These are phyloP conservation scores for Hycleus cichorii DNA, from an alignment of 1,140 invertebrate species.

Conservation along the genomic window DNA sequence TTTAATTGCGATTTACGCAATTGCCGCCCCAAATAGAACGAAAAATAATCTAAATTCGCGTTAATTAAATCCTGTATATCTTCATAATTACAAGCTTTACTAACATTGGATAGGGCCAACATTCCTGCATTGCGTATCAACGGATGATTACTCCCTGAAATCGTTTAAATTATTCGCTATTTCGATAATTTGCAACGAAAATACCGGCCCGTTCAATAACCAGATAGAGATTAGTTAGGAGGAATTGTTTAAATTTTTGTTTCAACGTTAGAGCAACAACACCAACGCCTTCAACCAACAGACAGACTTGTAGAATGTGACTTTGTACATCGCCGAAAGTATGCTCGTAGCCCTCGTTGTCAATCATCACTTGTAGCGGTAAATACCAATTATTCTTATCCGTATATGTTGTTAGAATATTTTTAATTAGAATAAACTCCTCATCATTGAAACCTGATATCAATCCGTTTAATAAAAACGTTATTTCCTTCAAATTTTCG, in stretches of 20 bases:
- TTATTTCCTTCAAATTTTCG: conserved; percentile 47
- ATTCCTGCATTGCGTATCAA: conserved; percentile 49
- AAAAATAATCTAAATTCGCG: conserved; percentile 58
- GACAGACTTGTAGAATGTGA: conserved; percentile 53
- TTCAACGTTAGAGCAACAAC: conserved; percentile 46
- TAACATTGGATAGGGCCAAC: conserved; percentile 47
- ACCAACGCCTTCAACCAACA: conserved; percentile 57
- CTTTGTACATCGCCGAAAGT: conserved; percentile 46
- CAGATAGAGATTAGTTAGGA: conserved; percentile 58
- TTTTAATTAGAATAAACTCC: conserved; percentile 36
- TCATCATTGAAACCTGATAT: conserved; percentile 34
- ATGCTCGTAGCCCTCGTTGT: conserved; percentile 20
- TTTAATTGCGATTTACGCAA: conserved; percentile 49
- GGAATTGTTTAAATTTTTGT: conserved; percentile 46
- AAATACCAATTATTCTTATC: conserved; percentile 51
- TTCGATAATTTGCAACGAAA: conserved; percentile 12
- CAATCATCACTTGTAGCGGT: conserved; percentile 41
- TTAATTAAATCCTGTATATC: conserved; percentile 49
- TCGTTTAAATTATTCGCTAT: conserved; percentile 8
- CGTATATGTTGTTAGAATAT: conserved; percentile 49
- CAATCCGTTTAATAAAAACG: conserved; percentile 47
- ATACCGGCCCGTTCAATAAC: conserved; percentile 58
- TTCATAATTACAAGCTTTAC: conserved; percentile 43
- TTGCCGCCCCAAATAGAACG: conserved; percentile 54
- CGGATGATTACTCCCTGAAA: conserved; percentile 49